Evolutionary conservation across 2,797 vertebrate genomes (phyloP), one percentile per base, ranked within the genome.

Genomic region (Todus mexicanus): DNA sequence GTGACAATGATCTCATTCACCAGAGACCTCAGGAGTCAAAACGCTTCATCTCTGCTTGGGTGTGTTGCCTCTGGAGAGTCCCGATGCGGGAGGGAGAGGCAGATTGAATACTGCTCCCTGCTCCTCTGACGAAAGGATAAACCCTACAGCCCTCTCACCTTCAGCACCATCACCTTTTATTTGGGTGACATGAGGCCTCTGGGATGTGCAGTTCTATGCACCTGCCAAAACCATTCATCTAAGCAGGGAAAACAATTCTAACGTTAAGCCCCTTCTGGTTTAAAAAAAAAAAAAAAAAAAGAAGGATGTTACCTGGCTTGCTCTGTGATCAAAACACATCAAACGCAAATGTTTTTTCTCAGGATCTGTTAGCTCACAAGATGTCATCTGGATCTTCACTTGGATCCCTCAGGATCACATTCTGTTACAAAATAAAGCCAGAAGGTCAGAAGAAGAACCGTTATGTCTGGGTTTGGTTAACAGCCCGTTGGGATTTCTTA

Each of bases 301-400:
- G 21, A 42, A 59, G 22, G n/a, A 9, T 42, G 37, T 65, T 91
- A 98, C 95, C 97, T 98, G 97, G 4, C 96, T 90, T 4, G 96
- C 92, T 3, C 54, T 89, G 57, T 91, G 90, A 77, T 96, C 95
- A 22, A 97, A 97, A 42, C 8, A 31, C 19, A 47, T 97, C 95
- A 22, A 98, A 98, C 20, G 97, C 92, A 68, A 97, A 97, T 8
- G 92, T 88, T 77, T 96, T 95, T 48, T 97, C 97, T 82, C 64
- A 15, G 27, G 97, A 97, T 45, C 95, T 92, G 57, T 97, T 97
- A 6, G 90, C 57, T n/a, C 74, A 25, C 43, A 93, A 73, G 9
- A 88, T 43, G 82, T 97, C 96, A 56, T 95, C 96, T 0, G 95
- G 74, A 70, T 96, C 96, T 84, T 96, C 70, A 0, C 38, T 73